Base-by-base conservation (phyloP, 35 echinoderm and acorn worm species). In the Apostichopus californicus region DNA sequence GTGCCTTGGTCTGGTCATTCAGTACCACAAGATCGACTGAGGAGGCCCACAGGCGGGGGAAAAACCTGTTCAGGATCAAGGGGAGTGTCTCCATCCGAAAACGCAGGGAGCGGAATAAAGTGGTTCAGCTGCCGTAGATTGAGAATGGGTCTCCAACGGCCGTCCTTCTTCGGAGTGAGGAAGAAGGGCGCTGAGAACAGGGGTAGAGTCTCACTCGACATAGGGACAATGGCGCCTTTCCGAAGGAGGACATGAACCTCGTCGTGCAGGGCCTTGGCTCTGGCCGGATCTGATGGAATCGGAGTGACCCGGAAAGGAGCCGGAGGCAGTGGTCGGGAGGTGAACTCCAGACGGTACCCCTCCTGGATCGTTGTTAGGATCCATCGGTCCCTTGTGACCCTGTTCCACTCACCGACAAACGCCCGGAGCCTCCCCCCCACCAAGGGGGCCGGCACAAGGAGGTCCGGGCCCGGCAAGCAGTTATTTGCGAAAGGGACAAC, bases 61-160 rank as follows among this genome's bases (percentile, higher is more conserved):
- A 11, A 12, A 68, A 68, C 34, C 34, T 46, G 34, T 46, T 46
- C 34, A 46, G 34, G 34, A 46, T 46, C 34, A 46, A 46, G 34
- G 64, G 64, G 11, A 68, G 64, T 0, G 64, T 68, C 64, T 68
- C 64, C 64, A 68, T 68, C 64, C 64, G 3, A 18, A 9, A 68
- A 2, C 64, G 18, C 11, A 18, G 26, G 26, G 18, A 8, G 17
- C 17, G 71, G 71, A 28, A 75, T 75, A 14, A 18, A 75, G 14
- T n/a, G 15, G 22, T 81, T 81, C 1, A 46, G 25, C 12, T 28
- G 25, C 7, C 8, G 1, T 8, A 81, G 78, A 26, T 81, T 81
- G 78, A 81, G 78, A 18, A 81, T 81, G 12, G 78, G 78, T 55
- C 78, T 81, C 78, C 78, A 54, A 55, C 12, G 54, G 23, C 78